A percentile compares a stretch with the other conserved stretches of the same genome.
phyloP scores from a whole-genome alignment of 2,797 vertebrate species.

The Triplophysa yarkandensis region DNA sequence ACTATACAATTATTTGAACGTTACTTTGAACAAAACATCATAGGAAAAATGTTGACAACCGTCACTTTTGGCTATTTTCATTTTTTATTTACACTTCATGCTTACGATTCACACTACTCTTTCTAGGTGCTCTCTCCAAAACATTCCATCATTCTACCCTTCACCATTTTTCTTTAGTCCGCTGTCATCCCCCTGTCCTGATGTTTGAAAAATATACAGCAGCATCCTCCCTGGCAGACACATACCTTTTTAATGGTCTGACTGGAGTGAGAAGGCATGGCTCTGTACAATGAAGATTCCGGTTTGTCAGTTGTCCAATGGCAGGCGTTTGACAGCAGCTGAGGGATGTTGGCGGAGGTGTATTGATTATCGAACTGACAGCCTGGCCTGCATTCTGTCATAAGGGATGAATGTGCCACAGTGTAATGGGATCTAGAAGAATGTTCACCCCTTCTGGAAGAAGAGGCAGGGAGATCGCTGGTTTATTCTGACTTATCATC shows the following conservation, averaged over 20 bases:
- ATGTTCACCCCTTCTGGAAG: background rate
- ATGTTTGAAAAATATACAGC: background rate
- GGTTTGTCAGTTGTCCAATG: constrained; percentile 11
- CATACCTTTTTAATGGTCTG: background rate
- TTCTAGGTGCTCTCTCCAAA: background rate
- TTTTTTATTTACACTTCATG: background rate
- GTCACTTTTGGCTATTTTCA: background rate
- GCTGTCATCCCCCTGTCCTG: constrained; percentile 8
- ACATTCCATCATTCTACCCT: background rate
- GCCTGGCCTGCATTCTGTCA: background rate
- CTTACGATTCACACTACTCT: background rate
- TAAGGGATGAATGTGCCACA: constrained; percentile 9
- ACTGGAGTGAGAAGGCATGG: constrained; percentile 7
- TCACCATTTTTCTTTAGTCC: background rate
- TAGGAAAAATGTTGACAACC: too few species aligned
- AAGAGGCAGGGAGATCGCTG: background rate
- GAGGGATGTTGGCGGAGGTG: background rate
- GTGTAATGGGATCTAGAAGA: constrained; percentile 16
- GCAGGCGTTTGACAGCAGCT: constrained; percentile 24
- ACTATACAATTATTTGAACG: too few species aligned
- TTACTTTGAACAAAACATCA: too few species aligned
- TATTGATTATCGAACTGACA: constrained; percentile 43
- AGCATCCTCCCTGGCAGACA: background rate
- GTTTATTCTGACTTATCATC: constrained; percentile 4
- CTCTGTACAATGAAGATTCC: constrained; percentile 10